Base-by-base conservation (phyloP, 2,797 vertebrate species). In the Ceryle rudis region DNA sequence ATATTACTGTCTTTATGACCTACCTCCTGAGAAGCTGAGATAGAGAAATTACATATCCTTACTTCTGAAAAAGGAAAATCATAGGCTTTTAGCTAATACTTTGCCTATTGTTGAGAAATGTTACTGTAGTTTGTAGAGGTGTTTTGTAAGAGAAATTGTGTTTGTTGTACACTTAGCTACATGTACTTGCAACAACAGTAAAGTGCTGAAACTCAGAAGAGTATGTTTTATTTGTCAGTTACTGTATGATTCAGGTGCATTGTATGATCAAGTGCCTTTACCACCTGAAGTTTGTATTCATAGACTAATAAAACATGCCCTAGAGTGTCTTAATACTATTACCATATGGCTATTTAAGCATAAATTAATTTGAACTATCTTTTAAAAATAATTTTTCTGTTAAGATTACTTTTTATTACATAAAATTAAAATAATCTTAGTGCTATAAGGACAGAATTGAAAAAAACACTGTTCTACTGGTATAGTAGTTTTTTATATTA, bases 141-240 rank as follows among this genome's bases (percentile, higher is more conserved):
- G 21, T 70, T 81, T 72, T 77, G 23, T 73, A 69, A 90, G 58
- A 5, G 87, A 83, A 93, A 67, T 10, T 22, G 7, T 83, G 37
- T 6, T 78, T 60, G 16, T 51, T 77, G 7, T 55, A 33, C 13
- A 26, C 54, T 60, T 72, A 37, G 6, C 9, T 58, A 15, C 2
- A 1, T 5, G 4, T 49, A 60, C 42, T 89, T 94, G 41, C 37
- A 67, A 31, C 13, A 78, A 3, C 4, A 83, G 9, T 16, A 6
- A 80, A 49, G 12, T 12, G 8, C 31, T 80, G 70, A 91, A 84
- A 49, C 37, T 72, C 25, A 54, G 7, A 18, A 33, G 67, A 77
- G 15, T 73, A 31, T 82, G 33, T 61, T 96, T 94, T 64, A 84
- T 96, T 95, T 87, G 11, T 72, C 57, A 78, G 14, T 81, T 88